phyloP scores from a whole-genome alignment of 2,797 vertebrate species.

The Lacerta bilineata region DNA sequence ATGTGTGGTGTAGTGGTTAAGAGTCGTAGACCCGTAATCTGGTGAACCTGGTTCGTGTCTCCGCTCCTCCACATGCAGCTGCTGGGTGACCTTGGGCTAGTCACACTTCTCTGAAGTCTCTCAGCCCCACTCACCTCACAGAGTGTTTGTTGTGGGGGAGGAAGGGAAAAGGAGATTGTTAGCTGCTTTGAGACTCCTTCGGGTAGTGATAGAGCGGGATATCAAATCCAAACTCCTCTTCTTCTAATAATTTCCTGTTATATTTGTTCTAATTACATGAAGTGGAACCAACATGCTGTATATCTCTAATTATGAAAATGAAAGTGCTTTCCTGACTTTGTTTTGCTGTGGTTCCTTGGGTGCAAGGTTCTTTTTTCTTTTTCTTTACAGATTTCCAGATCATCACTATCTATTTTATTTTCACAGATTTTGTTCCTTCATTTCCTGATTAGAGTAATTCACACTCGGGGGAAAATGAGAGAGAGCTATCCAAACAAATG shows the following conservation, averaged over 20 bases:
- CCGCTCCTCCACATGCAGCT: no score
- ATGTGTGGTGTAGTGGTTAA: no score
- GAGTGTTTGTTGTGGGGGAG: no score
- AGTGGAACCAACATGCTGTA: neutral
- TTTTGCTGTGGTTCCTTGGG: neutral
- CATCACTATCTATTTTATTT: neutral
- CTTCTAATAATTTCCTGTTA: neutral
- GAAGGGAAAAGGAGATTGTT: no score
- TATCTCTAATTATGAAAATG: neutral
- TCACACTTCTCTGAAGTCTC: no score
- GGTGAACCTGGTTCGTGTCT: no score
- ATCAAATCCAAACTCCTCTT: no score
- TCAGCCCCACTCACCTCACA: no score
- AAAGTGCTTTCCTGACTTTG: neutral
- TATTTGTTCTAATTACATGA: slow-evolving; percentile 21
- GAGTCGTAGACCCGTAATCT: no score
- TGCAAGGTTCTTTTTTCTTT: neutral
- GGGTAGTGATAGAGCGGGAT: no score
- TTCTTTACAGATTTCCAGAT: neutral
- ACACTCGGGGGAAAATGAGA: neutral
- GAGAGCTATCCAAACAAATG: slow-evolving; percentile 18
- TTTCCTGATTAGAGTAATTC: neutral
- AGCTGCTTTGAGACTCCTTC: no score
- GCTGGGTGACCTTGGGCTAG: no score
- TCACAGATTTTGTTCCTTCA: neutral